phyloP scores from a whole-genome alignment of 2,113 vertebrate species.

The Chaetodon trifascialis region DNA sequence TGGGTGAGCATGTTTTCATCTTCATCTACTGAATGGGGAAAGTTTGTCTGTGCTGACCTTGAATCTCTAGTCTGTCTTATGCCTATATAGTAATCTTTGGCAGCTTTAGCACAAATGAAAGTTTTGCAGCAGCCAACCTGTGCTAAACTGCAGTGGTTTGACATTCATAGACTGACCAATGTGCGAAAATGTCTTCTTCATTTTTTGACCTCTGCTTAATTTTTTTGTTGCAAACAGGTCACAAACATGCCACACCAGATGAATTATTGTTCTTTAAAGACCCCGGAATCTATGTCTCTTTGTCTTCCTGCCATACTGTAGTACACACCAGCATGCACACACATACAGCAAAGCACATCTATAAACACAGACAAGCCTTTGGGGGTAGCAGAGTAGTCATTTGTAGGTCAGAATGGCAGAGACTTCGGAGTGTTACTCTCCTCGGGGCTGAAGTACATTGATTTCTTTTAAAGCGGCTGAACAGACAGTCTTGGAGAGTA shows the following conservation, averaged over 20 bases:
- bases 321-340: slow-evolving; percentile 17
- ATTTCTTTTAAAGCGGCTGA: slow-evolving; percentile 81
- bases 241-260: background rate
- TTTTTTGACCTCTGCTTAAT: background rate
- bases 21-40: too few species aligned
- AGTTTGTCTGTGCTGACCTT: too few species aligned
- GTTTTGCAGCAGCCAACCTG: background rate
- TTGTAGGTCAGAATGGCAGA: slow-evolving; percentile 72
- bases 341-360: slow-evolving; percentile 25
- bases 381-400: slow-evolving; percentile 61
- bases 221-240: slow-evolving; percentile 5
- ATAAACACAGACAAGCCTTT: slow-evolving; percentile 45
- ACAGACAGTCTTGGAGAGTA: slow-evolving; percentile 77
- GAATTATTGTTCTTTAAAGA: slow-evolving; percentile 32
- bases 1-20: background rate
- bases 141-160: background rate
- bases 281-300: slow-evolving; percentile 28
- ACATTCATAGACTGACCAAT: background rate
- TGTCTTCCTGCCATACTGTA: slow-evolving; percentile 24
- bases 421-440: slow-evolving; percentile 64
- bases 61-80: too few species aligned
- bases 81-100: too few species aligned
- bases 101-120: background rate
- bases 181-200: background rate
- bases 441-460: slow-evolving; percentile 72